Evolutionary conservation across 2,797 vertebrate species (phyloP), one percentile per base, ranked within the genome.

Genomic region (Lates japonicus): DNA sequence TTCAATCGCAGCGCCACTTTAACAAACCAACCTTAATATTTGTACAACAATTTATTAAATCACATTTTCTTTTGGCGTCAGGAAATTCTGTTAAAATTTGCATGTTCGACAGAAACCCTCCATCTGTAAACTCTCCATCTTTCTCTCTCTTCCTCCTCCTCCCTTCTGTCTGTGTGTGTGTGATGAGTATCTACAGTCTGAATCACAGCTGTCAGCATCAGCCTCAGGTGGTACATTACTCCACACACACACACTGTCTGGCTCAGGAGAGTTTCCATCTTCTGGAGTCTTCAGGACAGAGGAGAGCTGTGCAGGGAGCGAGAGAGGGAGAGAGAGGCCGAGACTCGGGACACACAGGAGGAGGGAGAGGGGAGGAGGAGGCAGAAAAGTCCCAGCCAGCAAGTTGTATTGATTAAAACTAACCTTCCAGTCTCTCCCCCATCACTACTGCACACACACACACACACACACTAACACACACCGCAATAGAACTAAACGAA

Each of bases 361-460:
- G 64, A 37, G 41, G 39, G 79, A 71, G 81, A 70, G 82, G n/a
- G n/a, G n/a, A 74, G 14, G 37, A 81, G 93, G 80, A 86, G 86
- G 93, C 94, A 94, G 94, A 96, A 96, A 98, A 98, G 95, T 96
- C 95, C 86, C 92, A 3, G 95, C 97, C n/a, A n/a, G 96, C 98
- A 99, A 98, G 95, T 98, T 98, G 96, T 98, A 98, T 98, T 98
- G 97, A 99, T 99, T 99, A 98, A 99, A 98, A 98, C 96, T 97
- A 98, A 98, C 97, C 97, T 98, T 97, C 97, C 97, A 97, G 96
- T 97, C 92, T 97, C 97, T 97, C n/a, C 90, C 96, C 95, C 92
- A 96, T 96, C 91, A 88, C 88, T 84, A 81, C 83, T 77, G 25
- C 88, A 67, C n/a, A 71, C 75, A 73, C 60, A 61, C 75, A 81